Evolutionary conservation across 2,113 vertebrate genomes (phyloP), one percentile per base, ranked within the genome.

Genomic region (Notothenia rossii): DNA sequence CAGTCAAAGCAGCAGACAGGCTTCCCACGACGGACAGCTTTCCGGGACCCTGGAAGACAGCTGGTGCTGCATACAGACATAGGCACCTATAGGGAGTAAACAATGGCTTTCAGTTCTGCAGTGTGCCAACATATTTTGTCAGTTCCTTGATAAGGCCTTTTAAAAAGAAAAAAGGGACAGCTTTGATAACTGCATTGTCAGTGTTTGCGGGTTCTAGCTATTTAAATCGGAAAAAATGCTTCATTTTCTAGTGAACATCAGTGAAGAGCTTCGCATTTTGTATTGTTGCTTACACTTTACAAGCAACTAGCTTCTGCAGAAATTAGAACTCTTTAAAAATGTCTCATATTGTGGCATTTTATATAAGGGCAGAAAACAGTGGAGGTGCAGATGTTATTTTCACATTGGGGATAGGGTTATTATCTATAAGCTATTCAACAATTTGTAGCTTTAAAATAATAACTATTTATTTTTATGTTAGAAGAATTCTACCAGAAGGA

Each of bases 1-100:
- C 95, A 96, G 86, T 95, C 95, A 94, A 95, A 96, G 91, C 95
- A 96, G 88, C 95, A 96, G 55, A 95, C 82, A 92, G 94, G 93
- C 82, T 95, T 85, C 86, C 94, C 92, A 88, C 36, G 87, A 86
- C 94, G 94, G 81, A 91, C 89, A 90, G 93, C 94, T 82, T 95
- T 96, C 86, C 95, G 83, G 83, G 88, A 92, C 74, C 95, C 95
- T 72, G 94, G 93, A 89, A 70, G 48, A 70, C 95, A 96, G 76
- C 92, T 93, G 69, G 88, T 77, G 85, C 92, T 94, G 88, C 95
- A 96, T 20, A 94, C 72, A 84, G 94, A 95, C 71, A 89, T 81
- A 17, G 92, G 91, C 71, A 95, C 88, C 95, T 96, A 22, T 40
- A 25, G 3, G 33, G 13, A 46, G 13, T 25, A 82, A 2, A 56